These are phyloP conservation scores for Psophia crepitans DNA, from an alignment of 2,113 vertebrate species.

Conservation along the genomic window DNA sequence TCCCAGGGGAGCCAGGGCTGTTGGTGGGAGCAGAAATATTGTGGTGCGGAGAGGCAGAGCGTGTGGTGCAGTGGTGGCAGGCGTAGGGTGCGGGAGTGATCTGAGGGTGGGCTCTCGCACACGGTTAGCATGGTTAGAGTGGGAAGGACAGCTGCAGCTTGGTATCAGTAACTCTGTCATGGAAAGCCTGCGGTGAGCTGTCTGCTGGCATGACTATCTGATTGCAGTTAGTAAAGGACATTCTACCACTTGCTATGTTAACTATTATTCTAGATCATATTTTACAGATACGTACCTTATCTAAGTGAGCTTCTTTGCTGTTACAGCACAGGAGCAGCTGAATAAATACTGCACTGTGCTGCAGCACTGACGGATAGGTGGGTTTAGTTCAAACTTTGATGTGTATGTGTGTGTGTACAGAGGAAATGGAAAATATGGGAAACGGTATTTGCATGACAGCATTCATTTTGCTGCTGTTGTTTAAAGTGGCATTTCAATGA, in stretches of 20 bases:
- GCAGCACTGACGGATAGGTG: background rate
- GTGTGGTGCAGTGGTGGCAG: background rate
- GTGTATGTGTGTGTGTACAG: background rate
- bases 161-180: background rate
- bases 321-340: background rate
- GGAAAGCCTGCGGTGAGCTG: background rate
- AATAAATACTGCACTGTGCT: background rate
- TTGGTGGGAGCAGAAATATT: background rate
- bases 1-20: background rate
- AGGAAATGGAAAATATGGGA: background rate
- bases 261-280: background rate
- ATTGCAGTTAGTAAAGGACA: background rate
- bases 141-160: background rate
- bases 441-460: background rate
- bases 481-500: background rate
- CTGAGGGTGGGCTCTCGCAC: background rate
- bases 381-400: background rate
- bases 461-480: background rate
- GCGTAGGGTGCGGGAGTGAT: accelerated
- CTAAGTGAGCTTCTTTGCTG: background rate
- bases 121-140: accelerated
- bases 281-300: background rate
- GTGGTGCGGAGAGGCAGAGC: background rate
- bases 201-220: background rate
- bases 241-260: background rate